phyloP scores from a whole-genome alignment of 2,797 vertebrate genomes.

The Sebastes diaconus region DNA sequence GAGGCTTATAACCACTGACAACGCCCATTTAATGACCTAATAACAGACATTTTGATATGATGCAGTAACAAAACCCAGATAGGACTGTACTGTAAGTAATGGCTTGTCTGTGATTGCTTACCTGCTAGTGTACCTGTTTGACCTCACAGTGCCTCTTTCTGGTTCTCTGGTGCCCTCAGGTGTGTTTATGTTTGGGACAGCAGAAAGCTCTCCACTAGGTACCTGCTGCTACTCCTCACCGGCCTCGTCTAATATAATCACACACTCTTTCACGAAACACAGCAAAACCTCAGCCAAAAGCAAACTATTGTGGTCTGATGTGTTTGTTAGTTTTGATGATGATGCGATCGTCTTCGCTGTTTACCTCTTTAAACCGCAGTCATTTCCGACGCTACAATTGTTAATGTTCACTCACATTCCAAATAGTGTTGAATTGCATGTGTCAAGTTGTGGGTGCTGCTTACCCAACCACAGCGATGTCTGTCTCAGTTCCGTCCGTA shows the following conservation, averaged over 20 bases:
- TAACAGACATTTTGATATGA: too few species aligned
- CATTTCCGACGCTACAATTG: constrained; percentile 32
- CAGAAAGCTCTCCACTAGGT: background rate
- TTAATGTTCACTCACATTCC: constrained; percentile 33
- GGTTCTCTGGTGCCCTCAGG: constrained; percentile 16
- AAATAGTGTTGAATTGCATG: constrained; percentile 50
- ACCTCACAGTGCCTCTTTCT: constrained; percentile 14
- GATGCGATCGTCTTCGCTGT: constrained; percentile 13
- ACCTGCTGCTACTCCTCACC: constrained; percentile 11
- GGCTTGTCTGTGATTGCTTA: background rate
- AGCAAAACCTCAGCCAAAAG: constrained; percentile 13
- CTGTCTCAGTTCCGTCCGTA: constrained; percentile 27
- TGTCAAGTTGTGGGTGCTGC: constrained; percentile 55
- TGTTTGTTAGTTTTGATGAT: constrained; percentile 56
- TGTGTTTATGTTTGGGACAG: constrained; percentile 43
- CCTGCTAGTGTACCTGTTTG: constrained; percentile 6
- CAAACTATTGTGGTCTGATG: constrained; percentile 15
- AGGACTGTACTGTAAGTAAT: background rate
- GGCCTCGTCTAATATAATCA: background rate
- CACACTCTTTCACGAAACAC: background rate
- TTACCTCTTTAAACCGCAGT: constrained; percentile 39
- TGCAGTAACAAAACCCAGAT: background rate
- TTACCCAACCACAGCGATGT: constrained; percentile 48
- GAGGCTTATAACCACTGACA: too few species aligned
- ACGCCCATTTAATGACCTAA: too few species aligned